Percentiles rank a stretch among this genome's conserved stretches.
phyloP scores from a whole-genome alignment of 2,113 vertebrate genomes.

The Capreolus pygargus region DNA sequence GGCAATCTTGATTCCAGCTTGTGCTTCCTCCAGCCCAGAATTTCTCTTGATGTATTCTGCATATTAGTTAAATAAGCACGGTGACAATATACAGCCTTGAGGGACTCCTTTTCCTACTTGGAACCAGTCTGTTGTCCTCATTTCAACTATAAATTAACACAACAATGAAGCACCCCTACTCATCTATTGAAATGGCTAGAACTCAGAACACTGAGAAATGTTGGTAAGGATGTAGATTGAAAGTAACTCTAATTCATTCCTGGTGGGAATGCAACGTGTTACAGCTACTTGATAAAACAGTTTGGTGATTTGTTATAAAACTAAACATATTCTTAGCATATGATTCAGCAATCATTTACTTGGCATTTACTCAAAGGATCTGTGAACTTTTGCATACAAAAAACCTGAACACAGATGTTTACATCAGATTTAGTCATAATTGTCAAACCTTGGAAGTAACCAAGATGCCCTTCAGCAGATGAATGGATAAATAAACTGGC shows the following conservation, averaged over 20 bases:
- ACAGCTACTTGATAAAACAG: background rate
- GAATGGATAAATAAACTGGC: background rate
- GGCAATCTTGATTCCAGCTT: background rate
- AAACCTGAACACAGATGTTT: background rate
- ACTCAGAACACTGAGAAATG: background rate
- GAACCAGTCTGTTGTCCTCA: background rate
- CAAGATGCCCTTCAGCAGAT: background rate
- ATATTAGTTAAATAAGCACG: background rate
- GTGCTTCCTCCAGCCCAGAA: accelerated
- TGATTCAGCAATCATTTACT: background rate
- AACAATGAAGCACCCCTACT: background rate
- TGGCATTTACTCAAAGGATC: background rate
- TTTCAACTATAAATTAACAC: background rate
- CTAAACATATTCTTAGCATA: background rate
- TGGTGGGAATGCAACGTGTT: background rate
- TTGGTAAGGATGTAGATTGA: background rate
- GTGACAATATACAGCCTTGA: background rate
- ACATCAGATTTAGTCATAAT: background rate
- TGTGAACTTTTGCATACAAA: background rate
- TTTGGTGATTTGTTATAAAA: background rate
- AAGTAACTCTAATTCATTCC: background rate
- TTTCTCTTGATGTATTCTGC: background rate
- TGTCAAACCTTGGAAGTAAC: background rate
- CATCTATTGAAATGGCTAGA: background rate
- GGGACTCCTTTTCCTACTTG: accelerated